Percentiles rank a stretch among this genome's conserved stretches.
Conservation (phyloP, 2,888 invertebrate genomes). For the Leuctra nigra region DNA sequence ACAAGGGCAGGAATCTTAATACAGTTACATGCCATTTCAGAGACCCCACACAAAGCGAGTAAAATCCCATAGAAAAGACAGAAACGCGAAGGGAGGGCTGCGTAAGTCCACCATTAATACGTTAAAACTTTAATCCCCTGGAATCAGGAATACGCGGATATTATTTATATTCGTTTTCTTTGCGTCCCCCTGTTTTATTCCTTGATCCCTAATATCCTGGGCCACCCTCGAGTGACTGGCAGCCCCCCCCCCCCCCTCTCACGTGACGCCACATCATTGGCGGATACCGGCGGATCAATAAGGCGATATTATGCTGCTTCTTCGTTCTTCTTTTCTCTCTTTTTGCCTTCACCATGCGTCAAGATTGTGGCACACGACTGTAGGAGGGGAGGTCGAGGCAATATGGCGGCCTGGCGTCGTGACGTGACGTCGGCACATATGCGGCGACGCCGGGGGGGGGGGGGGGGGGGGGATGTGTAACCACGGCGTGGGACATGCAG, state of each 20-base stretch:
- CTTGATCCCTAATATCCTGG: constrained; percentile 29
- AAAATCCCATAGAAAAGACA: not conserved
- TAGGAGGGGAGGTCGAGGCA: too few species aligned
- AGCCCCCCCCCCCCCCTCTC: constrained; percentile 10
- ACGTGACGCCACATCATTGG: not conserved
- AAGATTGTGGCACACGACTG: too few species aligned
- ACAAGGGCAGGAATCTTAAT: too few species aligned
- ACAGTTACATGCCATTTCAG: too few species aligned
- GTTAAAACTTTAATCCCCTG: constrained; percentile 12
- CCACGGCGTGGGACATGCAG: too few species aligned
- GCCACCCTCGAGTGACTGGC: constrained; percentile 20
- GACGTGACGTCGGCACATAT: too few species aligned
- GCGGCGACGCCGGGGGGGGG: too few species aligned
- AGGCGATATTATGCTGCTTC: constrained; percentile 5
- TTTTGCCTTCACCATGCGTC: too few species aligned
- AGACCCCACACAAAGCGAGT: not conserved
- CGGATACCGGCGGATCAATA: constrained; percentile 1
- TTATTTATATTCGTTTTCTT: constrained; percentile 5
- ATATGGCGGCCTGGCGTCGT: too few species aligned
- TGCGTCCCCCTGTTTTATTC: constrained; percentile 25
- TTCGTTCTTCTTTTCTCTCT: constrained; percentile 12
- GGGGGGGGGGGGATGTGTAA: too few species aligned
- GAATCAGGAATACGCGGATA: constrained; percentile 4
- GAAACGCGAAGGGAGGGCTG: not conserved
- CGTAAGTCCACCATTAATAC: not conserved